Evolutionary conservation across 1,140 invertebrate genomes (phyloP).

Genomic region (Drosophila simulans): DNA sequence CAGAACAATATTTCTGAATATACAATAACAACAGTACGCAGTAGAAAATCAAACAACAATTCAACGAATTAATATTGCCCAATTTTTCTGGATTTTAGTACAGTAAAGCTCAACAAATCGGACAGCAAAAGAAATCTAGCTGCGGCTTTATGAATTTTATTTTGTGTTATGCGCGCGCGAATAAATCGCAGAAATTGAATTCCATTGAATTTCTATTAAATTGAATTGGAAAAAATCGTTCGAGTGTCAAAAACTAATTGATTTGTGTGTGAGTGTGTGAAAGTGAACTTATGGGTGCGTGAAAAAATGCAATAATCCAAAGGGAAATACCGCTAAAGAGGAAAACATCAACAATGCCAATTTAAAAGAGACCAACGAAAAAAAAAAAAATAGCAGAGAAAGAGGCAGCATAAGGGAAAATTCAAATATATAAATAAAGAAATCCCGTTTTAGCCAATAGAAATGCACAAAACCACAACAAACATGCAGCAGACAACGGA

Average conservation of each 20-base stretch:
- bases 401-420: no score
- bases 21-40: no score
- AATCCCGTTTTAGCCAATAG: constrained; percentile 1
- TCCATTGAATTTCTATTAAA: constrained; percentile 18
- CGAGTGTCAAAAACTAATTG: constrained; percentile 39
- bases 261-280: constrained; percentile 11
- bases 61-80: no score
- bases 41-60: no score
- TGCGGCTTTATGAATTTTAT: constrained; percentile 2
- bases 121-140: neutral
- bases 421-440: constrained; percentile 13
- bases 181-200: constrained; percentile 28
- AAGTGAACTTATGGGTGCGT: constrained; percentile 46
- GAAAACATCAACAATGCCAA: constrained; percentile 59
- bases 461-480: constrained; percentile 35
- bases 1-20: no score
- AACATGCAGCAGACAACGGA: constrained; percentile 49
- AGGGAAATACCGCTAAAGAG: constrained; percentile 30
- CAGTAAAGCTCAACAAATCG: neutral
- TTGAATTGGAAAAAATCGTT: constrained; percentile 12
- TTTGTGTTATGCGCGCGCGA: constrained; percentile 3
- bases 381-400: neutral
- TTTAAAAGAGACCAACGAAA: constrained; percentile 36
- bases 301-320: constrained; percentile 67
- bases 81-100: no score